phyloP scores from a whole-genome alignment of 2,888 invertebrate species.

The Drosophila aldrichi region DNA sequence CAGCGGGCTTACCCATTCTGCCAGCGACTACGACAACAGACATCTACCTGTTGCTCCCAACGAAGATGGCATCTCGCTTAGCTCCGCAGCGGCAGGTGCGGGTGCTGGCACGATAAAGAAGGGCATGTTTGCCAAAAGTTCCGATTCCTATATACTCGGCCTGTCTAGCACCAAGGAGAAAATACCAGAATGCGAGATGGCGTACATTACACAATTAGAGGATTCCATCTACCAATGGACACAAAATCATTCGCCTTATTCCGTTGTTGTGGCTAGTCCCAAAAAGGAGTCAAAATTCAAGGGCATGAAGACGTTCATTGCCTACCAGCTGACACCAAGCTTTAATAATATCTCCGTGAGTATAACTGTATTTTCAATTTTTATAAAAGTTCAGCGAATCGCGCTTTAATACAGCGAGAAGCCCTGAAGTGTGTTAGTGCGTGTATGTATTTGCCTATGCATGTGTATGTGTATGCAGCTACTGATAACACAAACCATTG shows the following conservation, averaged over 20 bases:
- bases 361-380: conserved; percentile 25
- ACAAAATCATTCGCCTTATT: conserved; percentile 90
- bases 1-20: conserved; percentile 70
- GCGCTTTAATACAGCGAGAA: conserved; percentile 11
- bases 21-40: conserved; percentile 83
- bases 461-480: neutral
- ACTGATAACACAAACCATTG: conserved; percentile 28
- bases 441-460: neutral
- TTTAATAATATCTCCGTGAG: conserved; percentile 96
- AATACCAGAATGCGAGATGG: conserved; percentile 90
- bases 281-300: conserved; percentile 99
- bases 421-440: conserved; percentile 4
- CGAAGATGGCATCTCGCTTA: conserved; percentile 86
- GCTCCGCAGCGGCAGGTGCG: conserved; percentile 54
- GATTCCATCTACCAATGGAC: conserved; percentile 93
- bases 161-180: conserved; percentile 88
- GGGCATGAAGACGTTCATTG: conserved; percentile 98
- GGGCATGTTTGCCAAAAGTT: conserved; percentile 95
- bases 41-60: conserved; percentile 83
- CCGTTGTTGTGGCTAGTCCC: conserved; percentile 95
- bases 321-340: conserved; percentile 97
- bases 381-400: conserved; percentile 4
- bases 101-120: conserved; percentile 87
- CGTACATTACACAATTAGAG: conserved; percentile 90
- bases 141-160: conserved; percentile 95